Conservation (phyloP, 2,113 vertebrate species). For the Protobothrops flavoviridis region DNA sequence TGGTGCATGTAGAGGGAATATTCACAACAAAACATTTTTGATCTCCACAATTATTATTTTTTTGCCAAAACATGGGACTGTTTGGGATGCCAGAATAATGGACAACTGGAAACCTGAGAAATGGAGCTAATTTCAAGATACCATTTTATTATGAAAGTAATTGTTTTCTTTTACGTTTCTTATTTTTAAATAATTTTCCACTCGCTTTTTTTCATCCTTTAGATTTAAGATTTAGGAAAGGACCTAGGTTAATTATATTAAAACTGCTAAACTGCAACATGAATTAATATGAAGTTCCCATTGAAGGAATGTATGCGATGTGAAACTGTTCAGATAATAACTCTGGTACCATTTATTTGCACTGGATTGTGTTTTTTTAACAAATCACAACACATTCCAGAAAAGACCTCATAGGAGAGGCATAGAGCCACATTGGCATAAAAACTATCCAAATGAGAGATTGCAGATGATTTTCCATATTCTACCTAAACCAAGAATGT, state of each 20-base stretch:
- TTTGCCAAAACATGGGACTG: not conserved
- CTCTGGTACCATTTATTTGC: not conserved
- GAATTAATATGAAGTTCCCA: not conserved
- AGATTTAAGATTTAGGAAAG: not conserved
- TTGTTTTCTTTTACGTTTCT: not conserved
- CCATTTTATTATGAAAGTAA: not conserved
- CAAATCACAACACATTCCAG: not conserved
- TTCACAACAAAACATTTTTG: not conserved
- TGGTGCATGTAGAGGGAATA: not conserved
- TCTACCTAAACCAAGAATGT: not conserved
- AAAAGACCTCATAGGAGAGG: not conserved
- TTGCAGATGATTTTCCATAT: not conserved
- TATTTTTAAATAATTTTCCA: not conserved
- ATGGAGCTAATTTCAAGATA: not conserved
- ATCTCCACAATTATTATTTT: not conserved
- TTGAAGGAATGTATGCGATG: not conserved
- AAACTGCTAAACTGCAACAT: not conserved
- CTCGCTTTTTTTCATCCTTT: not conserved
- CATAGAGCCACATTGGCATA: not conserved
- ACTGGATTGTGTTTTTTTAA: not conserved
- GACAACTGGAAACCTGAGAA: not conserved
- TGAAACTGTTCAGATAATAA: constrained; percentile 22
- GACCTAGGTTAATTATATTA: not conserved
- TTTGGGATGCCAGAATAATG: not conserved
- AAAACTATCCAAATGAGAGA: not conserved